Base-by-base conservation (phyloP, 1,140 invertebrate species). In the Macrobrachium rosenbergii region DNA sequence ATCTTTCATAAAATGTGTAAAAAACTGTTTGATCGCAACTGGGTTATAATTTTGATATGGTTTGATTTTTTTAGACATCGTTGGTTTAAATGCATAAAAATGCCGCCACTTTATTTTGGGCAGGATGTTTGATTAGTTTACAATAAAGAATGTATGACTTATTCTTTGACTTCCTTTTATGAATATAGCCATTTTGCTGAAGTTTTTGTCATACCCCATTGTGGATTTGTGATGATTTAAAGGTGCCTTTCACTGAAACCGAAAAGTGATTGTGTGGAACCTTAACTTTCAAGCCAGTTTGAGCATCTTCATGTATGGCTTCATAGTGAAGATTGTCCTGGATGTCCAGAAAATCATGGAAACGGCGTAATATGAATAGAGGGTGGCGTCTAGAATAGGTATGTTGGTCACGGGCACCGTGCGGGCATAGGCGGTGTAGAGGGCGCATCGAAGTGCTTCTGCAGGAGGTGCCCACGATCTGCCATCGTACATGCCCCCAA, bases 261-360 rank as follows among this genome's bases (percentile, higher is more conserved):
- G 28, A 2, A 37, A 37, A 37, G 28, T 37, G 3, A 37, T 37
- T 37, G 3, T 2, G 12, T 16, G 16, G 5, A 21, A 21, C 19
- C 58, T n/a, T 23, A 21, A 19, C 8, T 43, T n/a, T 45, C n/a
- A 77, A 23, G 28, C 75, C 75, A 77, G 14, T 64, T 86, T 86
- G 62, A 79, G 60, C 0, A 11, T 23, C 63, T 85, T 85, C 11
- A n/a, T 17, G 3, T 14, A 28, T 1, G 62, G 21, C 45, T 16
- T n/a, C 14, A 73, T 52, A 14, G 59, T 21, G 21, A 43, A 11
- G 28, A 72, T 59, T 12, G n/a, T 73, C 16, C 67, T 67, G 45
- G 77, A 62, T n/a, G 83, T 86, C 80, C 87, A 88, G 17, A 88
- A 6, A 14, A 83, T 59, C 28, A 78, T 77, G n/a, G 87, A 88